Base-by-base conservation (phyloP, 2,113 vertebrate genomes). In the Chaetura pelagica region DNA sequence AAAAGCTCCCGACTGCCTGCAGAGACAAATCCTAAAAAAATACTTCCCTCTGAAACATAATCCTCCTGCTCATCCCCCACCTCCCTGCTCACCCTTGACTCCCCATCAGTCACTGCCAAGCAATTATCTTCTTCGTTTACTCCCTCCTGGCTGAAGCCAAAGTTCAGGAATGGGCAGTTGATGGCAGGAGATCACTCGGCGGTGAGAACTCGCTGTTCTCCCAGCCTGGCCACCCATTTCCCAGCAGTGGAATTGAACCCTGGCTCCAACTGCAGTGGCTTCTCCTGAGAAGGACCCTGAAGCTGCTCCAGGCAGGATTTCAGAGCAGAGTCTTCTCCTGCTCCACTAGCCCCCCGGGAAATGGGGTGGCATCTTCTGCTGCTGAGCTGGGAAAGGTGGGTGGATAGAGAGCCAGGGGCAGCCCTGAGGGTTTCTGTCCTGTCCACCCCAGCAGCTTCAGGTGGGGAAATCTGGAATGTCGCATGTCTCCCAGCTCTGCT, bases 11-110 rank as follows among this genome's bases (percentile, higher is more conserved):
- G 51, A 79, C 68, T 76, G 94, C 91, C 84, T 75, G 87, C 91
- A 89, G 15, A 76, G 93, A 85, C 87, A 94, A 96, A 87, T 83
- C 87, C 93, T 93, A 94, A 95, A 95, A 95, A 95, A 89, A 87
- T 80, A 95, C 73, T 84, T 93, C 83, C 84, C 93, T 84, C 86
- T 90, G 96, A 95, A 95, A 95, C 69, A 84, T 84, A 90, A 92
- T 90, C 91, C 94, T 48, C 23, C 51, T 0, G 6, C 88, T 94
- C 84, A 73, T 61, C n/a, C 38, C 63, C 67, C 26, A 63, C 51
- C 81, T 55, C 68, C 42, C 79, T 0, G 20, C 89, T 95, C 89
- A 94, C 75, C 93, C 91, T 91, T 80, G 95, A 59, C 90, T 95
- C 91, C 64, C 61, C 73, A 80, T 94, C 96, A 48, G 69, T 76